Conservation (phyloP, 2,888 invertebrate species). For the Hoplodrina ambigua region DNA sequence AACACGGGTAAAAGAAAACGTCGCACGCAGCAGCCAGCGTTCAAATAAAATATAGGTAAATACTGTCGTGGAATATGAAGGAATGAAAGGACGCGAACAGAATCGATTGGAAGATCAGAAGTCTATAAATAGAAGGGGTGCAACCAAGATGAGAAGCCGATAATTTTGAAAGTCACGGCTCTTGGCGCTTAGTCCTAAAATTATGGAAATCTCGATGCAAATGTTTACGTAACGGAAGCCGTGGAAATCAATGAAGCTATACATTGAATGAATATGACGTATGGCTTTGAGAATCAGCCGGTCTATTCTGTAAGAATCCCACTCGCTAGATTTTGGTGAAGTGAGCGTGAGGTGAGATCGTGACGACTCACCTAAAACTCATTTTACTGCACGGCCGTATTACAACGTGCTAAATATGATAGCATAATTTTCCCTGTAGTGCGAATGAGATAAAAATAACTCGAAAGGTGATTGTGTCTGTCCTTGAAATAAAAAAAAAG, state of each 20-base stretch:
- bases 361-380: too few relatives aligned
- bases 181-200: constrained; percentile 32
- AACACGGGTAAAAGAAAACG: too few relatives aligned
- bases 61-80: neutral
- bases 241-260: constrained; percentile 22
- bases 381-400: too few relatives aligned
- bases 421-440: too few relatives aligned
- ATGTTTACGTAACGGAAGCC: constrained; percentile 12
- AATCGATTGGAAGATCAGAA: constrained; percentile 38
- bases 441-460: too few relatives aligned
- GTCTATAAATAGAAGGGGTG: constrained; percentile 37
- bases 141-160: constrained; percentile 20
- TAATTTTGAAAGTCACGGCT: constrained; percentile 32
- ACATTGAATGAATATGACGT: constrained; percentile 12
- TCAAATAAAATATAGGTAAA: neutral
- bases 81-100: constrained; percentile 4
- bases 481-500: too few relatives aligned
- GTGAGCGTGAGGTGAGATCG: too few relatives aligned
- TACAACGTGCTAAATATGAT: too few relatives aligned
- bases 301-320: neutral
- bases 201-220: constrained; percentile 37
- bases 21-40: neutral
- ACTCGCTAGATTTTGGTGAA: neutral
- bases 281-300: neutral
- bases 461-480: too few relatives aligned